Evolutionary conservation across 2,113 vertebrate species (phyloP).

Genomic region (Proteles cristata): DNA sequence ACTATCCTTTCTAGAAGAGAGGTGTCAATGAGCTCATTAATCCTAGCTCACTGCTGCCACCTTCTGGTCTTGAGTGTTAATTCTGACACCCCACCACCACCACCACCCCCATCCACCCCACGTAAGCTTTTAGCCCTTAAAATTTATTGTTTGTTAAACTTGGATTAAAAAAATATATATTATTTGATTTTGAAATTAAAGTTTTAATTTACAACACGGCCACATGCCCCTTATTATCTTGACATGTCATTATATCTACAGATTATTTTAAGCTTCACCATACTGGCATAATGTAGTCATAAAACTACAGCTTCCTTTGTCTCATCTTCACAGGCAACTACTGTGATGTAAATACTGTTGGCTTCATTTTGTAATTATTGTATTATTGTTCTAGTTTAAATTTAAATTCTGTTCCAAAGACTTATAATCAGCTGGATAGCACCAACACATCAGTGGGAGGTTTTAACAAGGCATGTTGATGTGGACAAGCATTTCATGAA

Average conservation of each 20-base stretch:
- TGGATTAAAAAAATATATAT: neutral
- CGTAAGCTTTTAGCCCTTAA: neutral
- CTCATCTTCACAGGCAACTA: neutral
- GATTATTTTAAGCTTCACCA: slow-evolving; percentile 26
- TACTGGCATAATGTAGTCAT: neutral
- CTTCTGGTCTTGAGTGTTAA: neutral
- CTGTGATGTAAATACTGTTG: slow-evolving; percentile 2
- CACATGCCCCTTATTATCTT: neutral
- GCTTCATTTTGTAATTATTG: slow-evolving; percentile 24
- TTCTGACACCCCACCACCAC: neutral
- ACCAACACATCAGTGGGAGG: neutral
- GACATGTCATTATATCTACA: neutral
- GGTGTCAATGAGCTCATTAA: fast-evolving
- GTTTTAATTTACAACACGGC: neutral
- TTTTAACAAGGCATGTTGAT: neutral
- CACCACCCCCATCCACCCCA: neutral
- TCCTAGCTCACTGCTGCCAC: neutral
- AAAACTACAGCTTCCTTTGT: neutral
- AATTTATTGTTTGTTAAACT: neutral
- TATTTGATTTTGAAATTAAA: slow-evolving; percentile 34
- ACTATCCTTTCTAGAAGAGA: neutral
- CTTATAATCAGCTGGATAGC: neutral
- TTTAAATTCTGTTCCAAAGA: slow-evolving; percentile 15
- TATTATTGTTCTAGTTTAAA: neutral
- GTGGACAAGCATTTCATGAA: neutral